Evolutionary conservation across 2,797 vertebrate genomes (phyloP).

Genomic region (Poecilia gillii): DNA sequence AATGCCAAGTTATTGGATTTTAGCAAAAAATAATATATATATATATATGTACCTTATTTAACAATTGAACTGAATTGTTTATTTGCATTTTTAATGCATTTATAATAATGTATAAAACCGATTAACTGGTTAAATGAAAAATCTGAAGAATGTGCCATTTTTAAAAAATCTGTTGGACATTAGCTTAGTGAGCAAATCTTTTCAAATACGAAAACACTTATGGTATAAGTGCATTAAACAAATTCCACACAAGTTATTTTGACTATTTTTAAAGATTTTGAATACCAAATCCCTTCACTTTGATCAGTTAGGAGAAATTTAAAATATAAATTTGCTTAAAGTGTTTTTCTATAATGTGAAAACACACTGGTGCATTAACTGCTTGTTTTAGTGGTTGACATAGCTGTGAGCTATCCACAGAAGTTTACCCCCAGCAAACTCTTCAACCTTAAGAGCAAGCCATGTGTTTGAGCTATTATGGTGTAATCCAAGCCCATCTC

Average conservation of each 20-base stretch:
- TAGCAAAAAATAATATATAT: no score
- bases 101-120: no score
- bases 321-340: not conserved
- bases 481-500: conserved; percentile 50
- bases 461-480: conserved; percentile 43
- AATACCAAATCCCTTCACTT: not conserved
- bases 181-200: not conserved
- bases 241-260: not conserved
- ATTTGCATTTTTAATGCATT: no score
- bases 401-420: conserved; percentile 24
- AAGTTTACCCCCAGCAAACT: conserved; percentile 2
- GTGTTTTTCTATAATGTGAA: not conserved
- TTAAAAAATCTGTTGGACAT: not conserved
- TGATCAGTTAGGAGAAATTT: not conserved
- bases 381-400: not conserved
- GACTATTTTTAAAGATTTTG: not conserved
- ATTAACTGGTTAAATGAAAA: no score
- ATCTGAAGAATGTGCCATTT: no score
- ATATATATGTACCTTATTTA: no score
- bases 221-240: not conserved
- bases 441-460: conserved; percentile 10
- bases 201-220: not conserved
- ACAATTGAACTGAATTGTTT: no score
- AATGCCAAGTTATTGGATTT: no score
- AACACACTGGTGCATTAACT: not conserved